A percentile compares a stretch with the other conserved stretches of the same genome.
Evolutionary conservation across 2,888 invertebrate genomes (phyloP).

Genomic region (Heliconius charithonia): DNA sequence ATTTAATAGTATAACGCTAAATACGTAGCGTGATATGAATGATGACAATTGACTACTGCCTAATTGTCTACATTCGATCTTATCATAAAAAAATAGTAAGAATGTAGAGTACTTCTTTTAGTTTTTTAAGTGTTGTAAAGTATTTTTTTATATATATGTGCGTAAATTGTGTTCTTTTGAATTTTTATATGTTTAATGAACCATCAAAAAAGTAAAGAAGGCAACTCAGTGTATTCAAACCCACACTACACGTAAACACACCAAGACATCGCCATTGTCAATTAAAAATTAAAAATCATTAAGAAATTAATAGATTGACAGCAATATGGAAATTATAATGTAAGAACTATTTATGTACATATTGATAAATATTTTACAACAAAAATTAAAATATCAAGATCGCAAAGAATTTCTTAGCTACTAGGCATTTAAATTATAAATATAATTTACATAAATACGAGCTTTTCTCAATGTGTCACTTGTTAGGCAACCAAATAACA

Average conservation of each 20-base stretch:
- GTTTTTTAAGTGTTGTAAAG: neutral
- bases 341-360: neutral
- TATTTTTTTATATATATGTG: neutral
- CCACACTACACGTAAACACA: too few species aligned
- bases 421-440: neutral
- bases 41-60: conserved; percentile 10
- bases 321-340: too few species aligned
- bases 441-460: conserved; percentile 27
- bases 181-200: too few species aligned
- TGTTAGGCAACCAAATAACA: conserved; percentile 53
- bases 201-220: too few species aligned
- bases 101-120: neutral
- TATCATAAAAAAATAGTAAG: conserved; percentile 1
- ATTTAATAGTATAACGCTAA: conserved; percentile 6
- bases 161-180: neutral
- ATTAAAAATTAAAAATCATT: too few species aligned
- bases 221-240: too few species aligned
- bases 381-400: neutral
- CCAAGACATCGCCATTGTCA: too few species aligned
- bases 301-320: too few species aligned
- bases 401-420: neutral
- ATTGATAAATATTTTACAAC: neutral
- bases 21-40: conserved; percentile 9
- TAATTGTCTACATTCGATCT: neutral
- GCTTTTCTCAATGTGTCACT: conserved; percentile 40